Percentiles rank a stretch among this genome's conserved stretches.
phyloP scores from a whole-genome alignment of 2,113 vertebrate genomes.

The Puma concolor region DNA sequence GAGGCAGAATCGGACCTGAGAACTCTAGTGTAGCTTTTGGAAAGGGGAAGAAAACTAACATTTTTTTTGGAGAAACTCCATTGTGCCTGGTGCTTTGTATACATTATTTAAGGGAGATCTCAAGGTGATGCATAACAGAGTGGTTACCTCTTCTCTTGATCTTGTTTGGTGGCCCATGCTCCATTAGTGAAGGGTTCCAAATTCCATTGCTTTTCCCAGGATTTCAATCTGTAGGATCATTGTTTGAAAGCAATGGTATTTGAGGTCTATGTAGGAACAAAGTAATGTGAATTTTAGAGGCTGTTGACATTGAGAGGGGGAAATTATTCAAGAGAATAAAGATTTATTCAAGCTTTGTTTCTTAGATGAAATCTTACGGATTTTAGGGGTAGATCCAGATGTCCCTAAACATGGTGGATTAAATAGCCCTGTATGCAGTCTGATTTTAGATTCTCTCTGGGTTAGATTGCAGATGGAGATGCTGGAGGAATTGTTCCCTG shows the following conservation, averaged over 20 bases:
- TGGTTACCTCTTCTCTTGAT: background rate
- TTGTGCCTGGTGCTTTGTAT: constrained; percentile 16
- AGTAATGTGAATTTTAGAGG: constrained; percentile 44
- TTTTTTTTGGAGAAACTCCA: background rate
- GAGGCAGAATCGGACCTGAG: background rate
- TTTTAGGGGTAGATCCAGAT: background rate
- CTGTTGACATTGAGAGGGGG: background rate
- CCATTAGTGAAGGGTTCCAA: background rate
- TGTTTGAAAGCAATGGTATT: background rate
- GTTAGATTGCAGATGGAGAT: constrained; percentile 13
- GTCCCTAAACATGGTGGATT: background rate
- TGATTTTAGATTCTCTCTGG: constrained; percentile 37
- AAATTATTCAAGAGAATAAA: background rate
- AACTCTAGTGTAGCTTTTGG: constrained; percentile 26
- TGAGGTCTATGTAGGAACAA: constrained; percentile 19
- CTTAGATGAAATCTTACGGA: background rate
- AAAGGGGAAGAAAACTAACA: background rate
- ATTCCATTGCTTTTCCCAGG: constrained; percentile 1
- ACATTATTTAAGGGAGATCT: background rate
- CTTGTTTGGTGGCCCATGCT: background rate
- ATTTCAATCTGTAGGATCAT: background rate
- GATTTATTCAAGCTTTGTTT: constrained; percentile 40
- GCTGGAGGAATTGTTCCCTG: constrained; percentile 27
- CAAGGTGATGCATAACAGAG: background rate
- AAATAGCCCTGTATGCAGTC: background rate